phyloP scores from a whole-genome alignment of 1,140 invertebrate genomes.

The Brachionus rotundiformis region DNA sequence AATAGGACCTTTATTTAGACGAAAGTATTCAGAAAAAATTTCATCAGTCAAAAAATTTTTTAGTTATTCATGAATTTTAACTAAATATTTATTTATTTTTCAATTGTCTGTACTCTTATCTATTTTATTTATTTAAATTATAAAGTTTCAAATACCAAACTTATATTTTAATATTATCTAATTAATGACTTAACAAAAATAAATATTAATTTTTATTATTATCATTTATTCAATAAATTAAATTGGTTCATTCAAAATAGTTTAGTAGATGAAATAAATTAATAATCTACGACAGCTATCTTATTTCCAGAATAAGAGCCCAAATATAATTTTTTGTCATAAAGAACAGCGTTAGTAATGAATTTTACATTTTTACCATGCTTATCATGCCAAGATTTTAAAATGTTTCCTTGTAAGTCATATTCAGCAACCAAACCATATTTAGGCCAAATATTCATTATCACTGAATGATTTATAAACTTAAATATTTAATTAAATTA shows the following conservation, averaged over 20 bases:
- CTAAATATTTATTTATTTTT: background rate
- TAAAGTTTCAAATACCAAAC: no score
- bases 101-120: no score
- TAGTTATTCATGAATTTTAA: conserved; percentile 8
- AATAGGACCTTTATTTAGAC: conserved; percentile 23
- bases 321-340: conserved; percentile 19
- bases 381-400: conserved; percentile 43
- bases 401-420: conserved; percentile 23
- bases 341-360: conserved; percentile 25
- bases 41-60: conserved; percentile 24
- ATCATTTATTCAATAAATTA: no score
- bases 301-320: background rate
- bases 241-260: no score
- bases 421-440: conserved; percentile 34
- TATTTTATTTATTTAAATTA: no score
- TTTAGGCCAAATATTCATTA: conserved; percentile 38
- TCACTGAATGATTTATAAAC: conserved; percentile 6
- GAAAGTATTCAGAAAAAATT: conserved; percentile 28
- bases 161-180: no score
- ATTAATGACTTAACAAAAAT: no score
- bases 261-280: no score
- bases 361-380: background rate
- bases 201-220: no score
- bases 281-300: conserved; percentile 29
- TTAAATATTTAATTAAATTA: no score